phyloP scores from a whole-genome alignment of 2,888 invertebrate genomes.

The Neuroscelio doddi region DNA sequence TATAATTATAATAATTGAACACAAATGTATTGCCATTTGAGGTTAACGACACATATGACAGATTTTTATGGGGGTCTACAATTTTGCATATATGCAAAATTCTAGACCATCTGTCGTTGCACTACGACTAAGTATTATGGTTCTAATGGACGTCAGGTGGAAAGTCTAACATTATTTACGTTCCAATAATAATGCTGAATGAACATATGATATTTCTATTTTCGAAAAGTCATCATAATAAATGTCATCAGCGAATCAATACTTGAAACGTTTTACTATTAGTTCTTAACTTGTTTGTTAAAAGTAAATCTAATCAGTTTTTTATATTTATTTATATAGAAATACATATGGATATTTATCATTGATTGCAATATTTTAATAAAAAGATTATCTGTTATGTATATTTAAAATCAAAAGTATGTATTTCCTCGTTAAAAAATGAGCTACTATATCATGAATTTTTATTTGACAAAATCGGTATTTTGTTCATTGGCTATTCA shows the following conservation, averaged over 20 bases:
- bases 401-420: not conserved
- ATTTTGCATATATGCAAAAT: constrained; percentile 36
- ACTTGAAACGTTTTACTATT: not conserved
- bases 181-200: constrained; percentile 1
- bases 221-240: constrained; percentile 17
- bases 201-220: constrained; percentile 3
- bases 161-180: constrained; percentile 28
- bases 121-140: constrained; percentile 6
- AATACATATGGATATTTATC: too few relatives aligned
- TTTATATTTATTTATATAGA: too few relatives aligned
- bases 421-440: not conserved
- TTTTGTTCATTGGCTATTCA: not conserved
- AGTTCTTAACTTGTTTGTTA: not conserved
- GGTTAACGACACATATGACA: constrained; percentile 20
- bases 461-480: too few relatives aligned
- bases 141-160: constrained; percentile 24
- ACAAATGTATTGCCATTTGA: constrained; percentile 5
- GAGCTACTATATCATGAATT: too few relatives aligned
- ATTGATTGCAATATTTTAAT: not conserved
- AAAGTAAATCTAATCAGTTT: too few relatives aligned
- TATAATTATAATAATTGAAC: constrained; percentile 7
- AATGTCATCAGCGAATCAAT: not conserved
- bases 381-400: not conserved
- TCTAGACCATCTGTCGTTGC: constrained; percentile 34
- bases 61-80: constrained; percentile 39